Conservation (phyloP, 2,113 vertebrate genomes). For the Epinephelus moara region DNA sequence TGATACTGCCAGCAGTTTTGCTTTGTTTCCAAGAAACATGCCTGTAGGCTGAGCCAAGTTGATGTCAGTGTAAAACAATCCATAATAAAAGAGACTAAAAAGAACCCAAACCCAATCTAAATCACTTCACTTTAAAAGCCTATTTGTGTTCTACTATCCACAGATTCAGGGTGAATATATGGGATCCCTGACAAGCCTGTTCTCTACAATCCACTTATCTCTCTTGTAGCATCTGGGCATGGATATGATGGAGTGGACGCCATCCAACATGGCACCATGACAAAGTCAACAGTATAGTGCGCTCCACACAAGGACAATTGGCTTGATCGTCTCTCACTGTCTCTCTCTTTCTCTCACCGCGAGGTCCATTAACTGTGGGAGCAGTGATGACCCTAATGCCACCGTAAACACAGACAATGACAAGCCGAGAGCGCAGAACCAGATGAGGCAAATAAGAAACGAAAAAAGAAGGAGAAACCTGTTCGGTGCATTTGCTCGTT, state of each 20-base stretch:
- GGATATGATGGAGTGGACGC: conserved; percentile 75
- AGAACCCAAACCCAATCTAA: conserved; percentile 55
- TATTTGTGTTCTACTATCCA: conserved; percentile 73
- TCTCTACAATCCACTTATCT: conserved; percentile 81
- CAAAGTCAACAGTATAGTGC: conserved; percentile 76
- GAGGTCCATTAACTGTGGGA: conserved; percentile 54
- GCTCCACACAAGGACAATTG: conserved; percentile 66
- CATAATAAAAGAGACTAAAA: conserved; percentile 69
- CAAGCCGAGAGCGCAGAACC: conserved; percentile 29
- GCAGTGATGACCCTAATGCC: conserved; percentile 54
- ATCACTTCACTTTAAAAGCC: conserved; percentile 75
- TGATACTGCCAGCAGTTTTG: conserved; percentile 70
- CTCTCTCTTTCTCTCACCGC: conserved; percentile 14
- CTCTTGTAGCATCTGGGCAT: conserved; percentile 78
- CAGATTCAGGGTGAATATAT: conserved; percentile 71
- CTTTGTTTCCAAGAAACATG: conserved; percentile 72
- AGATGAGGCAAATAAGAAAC: conserved; percentile 32
- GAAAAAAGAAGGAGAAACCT: conserved; percentile 10
- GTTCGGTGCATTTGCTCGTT: conserved; percentile 17
- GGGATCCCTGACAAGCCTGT: conserved; percentile 74
- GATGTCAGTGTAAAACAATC: conserved; percentile 79
- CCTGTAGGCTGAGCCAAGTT: conserved; percentile 73
- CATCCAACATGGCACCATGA: conserved; percentile 79
- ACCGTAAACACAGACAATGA: conserved; percentile 53
- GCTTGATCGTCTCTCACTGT: conserved; percentile 43